A percentile compares a stretch with the other conserved stretches of the same genome.
phyloP scores from a whole-genome alignment of 2,888 invertebrate species.

The Autographa pulchrina region DNA sequence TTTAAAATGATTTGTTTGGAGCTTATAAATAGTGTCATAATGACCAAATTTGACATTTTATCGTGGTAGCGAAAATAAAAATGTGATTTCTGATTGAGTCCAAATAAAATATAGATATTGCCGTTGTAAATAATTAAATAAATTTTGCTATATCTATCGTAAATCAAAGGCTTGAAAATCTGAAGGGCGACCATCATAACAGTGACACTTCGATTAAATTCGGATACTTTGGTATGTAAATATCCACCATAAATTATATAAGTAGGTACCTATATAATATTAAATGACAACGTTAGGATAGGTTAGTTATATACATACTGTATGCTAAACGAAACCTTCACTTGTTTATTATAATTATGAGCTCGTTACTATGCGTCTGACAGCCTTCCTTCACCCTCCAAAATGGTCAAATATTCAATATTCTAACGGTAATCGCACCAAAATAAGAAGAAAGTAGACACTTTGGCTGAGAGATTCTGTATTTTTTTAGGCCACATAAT shows the following conservation, averaged over 20 bases:
- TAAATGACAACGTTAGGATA: not conserved
- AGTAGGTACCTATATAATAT: not conserved
- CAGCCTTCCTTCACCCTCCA: not conserved
- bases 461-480: too few species aligned
- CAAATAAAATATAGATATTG: too few species aligned
- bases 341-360: not conserved
- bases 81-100: too few species aligned
- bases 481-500: too few species aligned
- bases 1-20: not conserved
- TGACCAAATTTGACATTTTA: not conserved
- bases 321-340: slow-evolving; percentile 1
- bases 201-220: not conserved
- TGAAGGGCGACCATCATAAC: not conserved
- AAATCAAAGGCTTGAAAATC: not conserved
- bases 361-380: not conserved
- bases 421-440: too few species aligned
- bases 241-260: not conserved
- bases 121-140: not conserved
- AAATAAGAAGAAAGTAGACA: too few species aligned
- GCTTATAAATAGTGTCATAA: not conserved
- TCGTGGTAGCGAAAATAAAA: not conserved
- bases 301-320: not conserved
- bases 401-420: too few species aligned
- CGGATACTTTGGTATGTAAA: not conserved
- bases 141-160: not conserved